Evolutionary conservation across 2,113 vertebrate genomes (phyloP), one percentile per base, ranked within the genome.

Genomic region (Neogobius melanostomus): DNA sequence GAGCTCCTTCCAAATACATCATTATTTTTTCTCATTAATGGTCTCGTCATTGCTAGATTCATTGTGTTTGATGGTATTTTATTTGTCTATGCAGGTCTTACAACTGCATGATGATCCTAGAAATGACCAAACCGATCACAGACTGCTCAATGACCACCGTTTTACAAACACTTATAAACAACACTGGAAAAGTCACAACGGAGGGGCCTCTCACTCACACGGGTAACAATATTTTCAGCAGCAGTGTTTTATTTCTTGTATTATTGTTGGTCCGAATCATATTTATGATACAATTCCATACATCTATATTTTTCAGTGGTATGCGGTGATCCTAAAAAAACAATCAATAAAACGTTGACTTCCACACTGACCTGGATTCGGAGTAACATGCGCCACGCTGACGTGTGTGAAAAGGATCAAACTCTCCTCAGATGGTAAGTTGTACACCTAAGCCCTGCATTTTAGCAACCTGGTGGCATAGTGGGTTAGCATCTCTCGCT

Each of bases 91-190:
- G 28, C 8, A 90, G 86, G 56, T 79, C 88, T 47, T 53, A 76
- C 82, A 89, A 66, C 74, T 92, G 91, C 69, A 87, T 83, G 79
- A 69, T 92, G 75, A 78, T 79, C 8, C 42, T 91, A 61, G 83
- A 87, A 53, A 82, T 89, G 69, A 75, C 74, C 53, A 60, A 70
- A 59, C 21, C 45, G 0, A 72, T 90, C 5, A 6, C 83, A 15
- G 15, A 17, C 4, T 90, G 90, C 52, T 14, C 7, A 45, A 65
- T 91, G 11, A 76, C 49, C 16, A 4, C 16, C 7, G 11, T 42
- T 42, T 2, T 91, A 49, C 74, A 68, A 1, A 4, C 14, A n/a
- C 10, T 71, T 11, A 66, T 85, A 2, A 6, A 43, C 2, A 12
- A 15, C 3, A 10, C 4, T 5, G 6, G 0, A 1, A 43, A 0